Conservation (phyloP, 2,797 vertebrate genomes). For the Enteromius paludinosus region DNA sequence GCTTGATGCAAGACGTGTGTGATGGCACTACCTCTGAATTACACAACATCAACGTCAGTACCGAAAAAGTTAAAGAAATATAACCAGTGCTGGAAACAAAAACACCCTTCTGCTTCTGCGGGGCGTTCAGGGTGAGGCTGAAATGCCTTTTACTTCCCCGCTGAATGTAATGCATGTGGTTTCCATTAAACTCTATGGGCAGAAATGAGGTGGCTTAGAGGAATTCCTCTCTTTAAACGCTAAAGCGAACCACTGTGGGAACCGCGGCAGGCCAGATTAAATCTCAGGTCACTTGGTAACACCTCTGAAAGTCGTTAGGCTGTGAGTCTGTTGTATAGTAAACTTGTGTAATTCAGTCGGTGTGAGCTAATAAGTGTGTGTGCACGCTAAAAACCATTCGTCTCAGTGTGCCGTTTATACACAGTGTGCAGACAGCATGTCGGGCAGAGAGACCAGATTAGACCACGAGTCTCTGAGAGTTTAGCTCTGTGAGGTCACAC, state of each 20-base stretch:
- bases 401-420: constrained; percentile 55
- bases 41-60: constrained; percentile 7
- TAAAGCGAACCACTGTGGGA: constrained; percentile 38
- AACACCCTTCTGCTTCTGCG: background rate
- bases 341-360: background rate
- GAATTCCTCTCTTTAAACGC: constrained; percentile 52
- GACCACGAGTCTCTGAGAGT: constrained; percentile 62
- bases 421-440: constrained; percentile 72
- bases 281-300: background rate
- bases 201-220: constrained; percentile 47
- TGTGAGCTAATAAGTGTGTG: background rate
- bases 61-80: constrained; percentile 20
- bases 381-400: background rate
- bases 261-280: background rate
- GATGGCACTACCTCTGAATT: constrained; percentile 33
- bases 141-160: constrained; percentile 51
- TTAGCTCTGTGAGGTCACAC: constrained; percentile 31
- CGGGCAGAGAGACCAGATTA: constrained; percentile 72
- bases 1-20: background rate
- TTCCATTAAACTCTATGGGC: constrained; percentile 62
- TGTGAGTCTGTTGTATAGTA: background rate
- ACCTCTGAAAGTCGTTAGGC: background rate
- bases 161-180: constrained; percentile 60
- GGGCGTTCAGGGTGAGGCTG: constrained; percentile 17
- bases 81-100: background rate